Percentiles rank a stretch among this genome's conserved stretches.
Evolutionary conservation across 2,113 vertebrate species (phyloP).

Genomic region (Peromyscus leucopus): DNA sequence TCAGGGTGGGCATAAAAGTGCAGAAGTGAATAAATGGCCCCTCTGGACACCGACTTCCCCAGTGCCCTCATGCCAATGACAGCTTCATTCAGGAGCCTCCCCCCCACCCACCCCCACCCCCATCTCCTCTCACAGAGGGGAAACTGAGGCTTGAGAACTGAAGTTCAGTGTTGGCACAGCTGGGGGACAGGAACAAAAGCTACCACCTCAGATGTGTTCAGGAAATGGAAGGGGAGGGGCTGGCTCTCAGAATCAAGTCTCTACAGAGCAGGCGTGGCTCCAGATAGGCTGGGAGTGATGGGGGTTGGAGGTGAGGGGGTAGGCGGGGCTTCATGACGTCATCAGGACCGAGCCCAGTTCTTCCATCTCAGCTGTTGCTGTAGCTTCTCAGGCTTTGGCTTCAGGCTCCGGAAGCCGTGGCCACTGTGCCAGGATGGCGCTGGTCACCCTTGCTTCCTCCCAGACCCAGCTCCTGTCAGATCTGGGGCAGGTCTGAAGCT

Average conservation of each 20-base stretch:
- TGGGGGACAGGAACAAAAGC: neutral
- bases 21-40: neutral
- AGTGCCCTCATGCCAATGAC: no score
- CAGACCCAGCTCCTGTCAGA: neutral
- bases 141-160: neutral
- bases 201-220: neutral
- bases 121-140: neutral
- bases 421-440: no score
- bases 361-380: neutral
- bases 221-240: neutral
- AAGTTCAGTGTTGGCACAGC: neutral
- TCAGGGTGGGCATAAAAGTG: neutral
- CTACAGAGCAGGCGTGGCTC: neutral
- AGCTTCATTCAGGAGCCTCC: no score
- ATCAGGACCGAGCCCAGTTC: neutral
- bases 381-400: neutral
- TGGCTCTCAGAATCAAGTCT: neutral
- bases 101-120: no score
- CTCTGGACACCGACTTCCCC: rapidly evolving
- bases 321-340: no score
- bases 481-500: neutral
- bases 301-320: no score
- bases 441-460: neutral
- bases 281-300: no score
- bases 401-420: neutral